phyloP scores from a whole-genome alignment of 2,888 invertebrate genomes.

The Gymnosoma rotundatum region DNA sequence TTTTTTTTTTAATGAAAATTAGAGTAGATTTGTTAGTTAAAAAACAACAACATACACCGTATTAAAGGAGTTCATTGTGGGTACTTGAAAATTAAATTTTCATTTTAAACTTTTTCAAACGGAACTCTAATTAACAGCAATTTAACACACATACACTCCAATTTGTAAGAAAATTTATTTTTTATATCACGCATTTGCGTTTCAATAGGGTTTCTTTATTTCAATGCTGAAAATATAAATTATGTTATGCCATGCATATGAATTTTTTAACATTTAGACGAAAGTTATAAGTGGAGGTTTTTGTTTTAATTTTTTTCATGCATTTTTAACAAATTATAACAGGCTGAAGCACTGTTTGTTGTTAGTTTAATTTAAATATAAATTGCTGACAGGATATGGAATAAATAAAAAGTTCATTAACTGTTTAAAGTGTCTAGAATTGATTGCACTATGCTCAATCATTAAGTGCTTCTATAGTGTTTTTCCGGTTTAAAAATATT shows the following conservation, averaged over 20 bases:
- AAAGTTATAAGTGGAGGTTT: conserved; percentile 45
- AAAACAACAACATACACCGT: conserved; percentile 20
- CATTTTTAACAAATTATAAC: conserved; percentile 44
- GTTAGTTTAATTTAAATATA: conserved; percentile 49
- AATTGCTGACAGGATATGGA: conserved; percentile 49
- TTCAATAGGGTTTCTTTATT: not conserved
- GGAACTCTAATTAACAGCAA: conserved; percentile 69
- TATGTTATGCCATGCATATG: conserved; percentile 38
- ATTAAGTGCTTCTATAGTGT: not conserved
- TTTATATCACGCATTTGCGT: conserved; percentile 60
- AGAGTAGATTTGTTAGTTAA: conserved; percentile 48
- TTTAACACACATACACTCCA: conserved; percentile 51
- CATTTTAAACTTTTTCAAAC: conserved; percentile 24
- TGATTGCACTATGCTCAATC: conserved; percentile 25
- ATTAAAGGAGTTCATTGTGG: conserved; percentile 52
- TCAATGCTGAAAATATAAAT: not conserved
- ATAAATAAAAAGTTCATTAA: conserved; percentile 42
- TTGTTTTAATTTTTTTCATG: conserved; percentile 4
- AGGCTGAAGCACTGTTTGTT: conserved; percentile 20
- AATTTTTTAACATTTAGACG: conserved; percentile 33
- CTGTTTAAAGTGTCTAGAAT: conserved; percentile 60
- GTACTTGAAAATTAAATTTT: conserved; percentile 18
- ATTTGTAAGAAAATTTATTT: conserved; percentile 44
- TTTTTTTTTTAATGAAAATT: conserved; percentile 43
- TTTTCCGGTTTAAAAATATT: conserved; percentile 29